Base-by-base conservation (phyloP, 2,113 vertebrate genomes). In the Hepsetus odoe region DNA sequence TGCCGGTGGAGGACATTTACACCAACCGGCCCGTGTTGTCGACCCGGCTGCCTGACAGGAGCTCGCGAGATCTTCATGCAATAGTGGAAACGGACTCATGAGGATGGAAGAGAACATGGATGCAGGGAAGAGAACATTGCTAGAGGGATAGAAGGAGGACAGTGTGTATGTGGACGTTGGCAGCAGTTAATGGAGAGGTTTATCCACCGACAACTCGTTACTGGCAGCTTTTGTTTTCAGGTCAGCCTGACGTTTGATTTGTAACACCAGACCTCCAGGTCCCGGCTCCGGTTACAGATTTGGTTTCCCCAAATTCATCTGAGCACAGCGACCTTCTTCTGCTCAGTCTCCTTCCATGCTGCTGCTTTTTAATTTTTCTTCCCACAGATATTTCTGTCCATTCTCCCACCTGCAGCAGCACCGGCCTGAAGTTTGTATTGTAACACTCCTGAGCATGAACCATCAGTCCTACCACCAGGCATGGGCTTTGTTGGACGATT, bases 1-100 rank as follows among this genome's bases (percentile, higher is more conserved):
- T 98, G 77, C 97, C 96, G 0, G 85, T 89, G 88, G 93, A 95
- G 32, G 87, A 87, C 80, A 94, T 90, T 85, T 93, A 94, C 91
- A 93, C 88, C 87, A 93, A 89, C 86, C 86, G 84, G 24, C 90
- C 93, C 4, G 89, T 83, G 65, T 58, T 91, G 84, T 82, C 86
- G 65, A 89, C 92, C 75, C 85, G 86, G 75, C 86, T 87, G 76
- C 81, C 88, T 82, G 91, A 91, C 85, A 84, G 88, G 68, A 90
- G 77, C 76, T 38, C 86, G 35, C 87, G 89, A 0, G 89, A 90
- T 74, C 87, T 94, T 80, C 89, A 87, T 18, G 83, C 91, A 77
- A 91, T 93, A 42, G 58, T 85, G 28, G 95, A 96, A 85, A 95
- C 94, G 0, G 92, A 94, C 30, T 91, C 89, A 22, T 93, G 83